These are phyloP conservation scores for Venturia canescens DNA, from an alignment of 1,140 invertebrate species.

Conservation along the genomic window DNA sequence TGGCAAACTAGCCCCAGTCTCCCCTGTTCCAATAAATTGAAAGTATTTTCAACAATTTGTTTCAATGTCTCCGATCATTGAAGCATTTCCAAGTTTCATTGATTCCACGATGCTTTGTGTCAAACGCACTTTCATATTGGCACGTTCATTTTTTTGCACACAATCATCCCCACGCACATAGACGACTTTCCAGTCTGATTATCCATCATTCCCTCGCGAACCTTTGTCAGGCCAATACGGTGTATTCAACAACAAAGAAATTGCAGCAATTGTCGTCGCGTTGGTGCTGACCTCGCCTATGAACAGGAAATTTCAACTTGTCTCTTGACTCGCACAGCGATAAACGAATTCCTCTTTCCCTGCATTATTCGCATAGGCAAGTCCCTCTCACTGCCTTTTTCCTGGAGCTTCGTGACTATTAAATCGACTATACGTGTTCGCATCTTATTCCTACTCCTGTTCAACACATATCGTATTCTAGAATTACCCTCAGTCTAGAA, in stretches of 20 bases:
- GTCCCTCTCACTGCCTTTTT: background rate
- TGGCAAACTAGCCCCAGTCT: too few species aligned
- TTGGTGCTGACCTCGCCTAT: slow-evolving; percentile 1
- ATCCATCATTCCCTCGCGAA: background rate
- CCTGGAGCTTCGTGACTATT: background rate
- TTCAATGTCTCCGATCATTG: too few species aligned
- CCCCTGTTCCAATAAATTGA: too few species aligned
- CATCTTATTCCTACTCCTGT: background rate
- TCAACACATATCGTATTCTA: background rate
- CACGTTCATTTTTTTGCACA: background rate
- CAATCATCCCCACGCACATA: background rate
- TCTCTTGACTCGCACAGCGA: background rate
- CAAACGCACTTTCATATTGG: too few species aligned
- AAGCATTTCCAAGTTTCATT: too few species aligned
- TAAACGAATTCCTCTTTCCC: background rate
- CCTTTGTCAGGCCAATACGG: slow-evolving; percentile 6
- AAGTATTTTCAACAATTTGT: too few species aligned
- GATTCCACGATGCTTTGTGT: too few species aligned
- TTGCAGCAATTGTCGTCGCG: background rate
- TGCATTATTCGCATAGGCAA: background rate
- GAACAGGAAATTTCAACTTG: background rate
- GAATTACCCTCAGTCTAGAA: background rate
- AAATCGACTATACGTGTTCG: background rate
- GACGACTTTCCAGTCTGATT: background rate
- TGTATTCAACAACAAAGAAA: background rate